These are phyloP conservation scores for Tonatia bakeri DNA, from an alignment of 2,113 vertebrate species.

Conservation along the genomic window DNA sequence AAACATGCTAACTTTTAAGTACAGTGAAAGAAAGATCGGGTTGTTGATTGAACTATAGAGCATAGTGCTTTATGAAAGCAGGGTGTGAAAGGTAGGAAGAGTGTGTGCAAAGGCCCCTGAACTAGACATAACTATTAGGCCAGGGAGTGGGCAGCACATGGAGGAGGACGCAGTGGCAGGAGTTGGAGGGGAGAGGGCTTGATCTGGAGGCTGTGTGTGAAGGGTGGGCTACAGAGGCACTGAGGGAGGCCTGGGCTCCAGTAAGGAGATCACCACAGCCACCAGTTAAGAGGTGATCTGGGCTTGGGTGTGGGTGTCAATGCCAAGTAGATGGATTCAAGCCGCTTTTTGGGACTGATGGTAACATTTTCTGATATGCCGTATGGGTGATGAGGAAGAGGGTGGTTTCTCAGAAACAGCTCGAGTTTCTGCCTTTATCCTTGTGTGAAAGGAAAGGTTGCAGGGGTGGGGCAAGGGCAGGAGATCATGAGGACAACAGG, in stretches of 20 bases:
- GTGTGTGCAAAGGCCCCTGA: not conserved
- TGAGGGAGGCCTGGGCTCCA: not conserved
- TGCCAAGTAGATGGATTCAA: not conserved
- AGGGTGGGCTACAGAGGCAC: not conserved
- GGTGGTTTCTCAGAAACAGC: not conserved
- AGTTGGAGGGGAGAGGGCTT: not conserved
- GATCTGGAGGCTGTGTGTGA: not conserved
- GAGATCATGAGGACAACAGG: not conserved
- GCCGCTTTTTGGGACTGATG: not conserved
- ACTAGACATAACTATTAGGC: not conserved
- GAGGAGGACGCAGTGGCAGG: not conserved
- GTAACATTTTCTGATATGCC: not conserved
- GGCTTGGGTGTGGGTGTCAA: not conserved
- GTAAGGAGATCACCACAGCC: not conserved
- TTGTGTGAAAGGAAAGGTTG: fast-evolving
- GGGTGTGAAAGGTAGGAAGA: not conserved
- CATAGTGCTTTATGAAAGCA: too few species aligned
- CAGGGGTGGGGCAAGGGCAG: too few species aligned
- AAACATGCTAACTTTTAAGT: not conserved
- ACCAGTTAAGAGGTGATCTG: not conserved
- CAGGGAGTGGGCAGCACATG: not conserved
- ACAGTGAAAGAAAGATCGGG: not conserved
- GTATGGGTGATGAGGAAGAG: too few species aligned
- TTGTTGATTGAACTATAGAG: not conserved
- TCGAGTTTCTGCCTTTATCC: not conserved